Percentiles rank a stretch among this genome's conserved stretches.
Conservation (phyloP, 92 coral and sea anemone species). For the Pocillopora meandrina region DNA sequence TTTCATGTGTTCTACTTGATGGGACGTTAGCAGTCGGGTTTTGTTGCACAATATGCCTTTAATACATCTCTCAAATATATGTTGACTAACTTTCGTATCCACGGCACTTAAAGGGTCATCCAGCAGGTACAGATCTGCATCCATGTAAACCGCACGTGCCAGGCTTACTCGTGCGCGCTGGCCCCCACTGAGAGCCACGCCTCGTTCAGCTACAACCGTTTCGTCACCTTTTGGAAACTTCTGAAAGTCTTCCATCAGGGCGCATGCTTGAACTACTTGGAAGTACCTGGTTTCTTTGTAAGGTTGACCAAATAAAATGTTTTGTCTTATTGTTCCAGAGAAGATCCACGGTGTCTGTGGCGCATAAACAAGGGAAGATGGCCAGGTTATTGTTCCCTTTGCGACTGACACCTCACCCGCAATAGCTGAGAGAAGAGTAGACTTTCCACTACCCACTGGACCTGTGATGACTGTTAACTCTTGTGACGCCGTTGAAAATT, state of each 20-base stretch:
- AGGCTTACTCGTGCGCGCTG: neutral
- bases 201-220: neutral
- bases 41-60: neutral
- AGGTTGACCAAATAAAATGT: no score
- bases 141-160: neutral
- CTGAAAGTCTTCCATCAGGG: neutral
- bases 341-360: neutral
- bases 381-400: no score
- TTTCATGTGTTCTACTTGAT: neutral
- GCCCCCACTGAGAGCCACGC: neutral
- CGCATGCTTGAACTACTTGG: neutral
- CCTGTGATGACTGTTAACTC: neutral
- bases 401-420: neutral
- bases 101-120: slow-evolving; percentile 5
- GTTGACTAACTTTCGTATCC: neutral
- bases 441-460: no score
- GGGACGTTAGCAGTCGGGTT: neutral
- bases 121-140: neutral
- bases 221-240: neutral
- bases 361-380: neutral
- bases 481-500: neutral
- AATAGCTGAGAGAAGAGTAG: neutral
- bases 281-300: neutral
- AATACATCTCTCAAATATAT: neutral
- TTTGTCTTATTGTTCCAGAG: no score